Conservation (phyloP, 2,113 vertebrate genomes). For the Martes martes region DNA sequence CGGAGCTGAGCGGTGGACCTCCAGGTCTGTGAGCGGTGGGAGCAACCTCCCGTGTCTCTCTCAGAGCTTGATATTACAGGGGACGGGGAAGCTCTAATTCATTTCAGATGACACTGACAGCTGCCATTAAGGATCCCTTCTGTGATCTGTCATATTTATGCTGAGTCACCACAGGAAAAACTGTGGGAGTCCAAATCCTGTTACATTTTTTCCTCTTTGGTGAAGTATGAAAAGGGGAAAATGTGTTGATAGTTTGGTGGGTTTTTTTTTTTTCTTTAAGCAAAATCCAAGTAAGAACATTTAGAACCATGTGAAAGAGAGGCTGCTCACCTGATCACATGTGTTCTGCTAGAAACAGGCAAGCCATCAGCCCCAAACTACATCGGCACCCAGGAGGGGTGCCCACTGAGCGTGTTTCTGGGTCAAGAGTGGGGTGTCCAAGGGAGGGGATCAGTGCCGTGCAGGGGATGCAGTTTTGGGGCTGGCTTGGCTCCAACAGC, state of each 20-base stretch:
- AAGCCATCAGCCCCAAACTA: fast-evolving
- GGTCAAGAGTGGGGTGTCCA: fast-evolving
- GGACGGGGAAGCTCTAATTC: conserved; percentile 60
- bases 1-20: conserved; percentile 51
- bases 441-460: fast-evolving
- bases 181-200: conserved; percentile 44
- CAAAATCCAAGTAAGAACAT: neutral
- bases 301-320: neutral
- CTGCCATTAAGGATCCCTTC: conserved; percentile 71
- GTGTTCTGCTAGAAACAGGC: fast-evolving
- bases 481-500: neutral
- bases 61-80: conserved; percentile 60
- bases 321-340: too few relatives aligned
- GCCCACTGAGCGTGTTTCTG: fast-evolving
- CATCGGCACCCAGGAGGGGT: fast-evolving
- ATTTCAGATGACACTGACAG: conserved; percentile 73
- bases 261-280: neutral
- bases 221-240: neutral
- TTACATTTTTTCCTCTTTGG: neutral
- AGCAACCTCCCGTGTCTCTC: conserved; percentile 63
- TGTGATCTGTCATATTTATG: conserved; percentile 72
- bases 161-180: conserved; percentile 59
- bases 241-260: neutral
- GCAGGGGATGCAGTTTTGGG: fast-evolving
- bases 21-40: conserved; percentile 74